phyloP scores from a whole-genome alignment of 1,140 invertebrate species.

The Pseudomyrmex sp. region DNA sequence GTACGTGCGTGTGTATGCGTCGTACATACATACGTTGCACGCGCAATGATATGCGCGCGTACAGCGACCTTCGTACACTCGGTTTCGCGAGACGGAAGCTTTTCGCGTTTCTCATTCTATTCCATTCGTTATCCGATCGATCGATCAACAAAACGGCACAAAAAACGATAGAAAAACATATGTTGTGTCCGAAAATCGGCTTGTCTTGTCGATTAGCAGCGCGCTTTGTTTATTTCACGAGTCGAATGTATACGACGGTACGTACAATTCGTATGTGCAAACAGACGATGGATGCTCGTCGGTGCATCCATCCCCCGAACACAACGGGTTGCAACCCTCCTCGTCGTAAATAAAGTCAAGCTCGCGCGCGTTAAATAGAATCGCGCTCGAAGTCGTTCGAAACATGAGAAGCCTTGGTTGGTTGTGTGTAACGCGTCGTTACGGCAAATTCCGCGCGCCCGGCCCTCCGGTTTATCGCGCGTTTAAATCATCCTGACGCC shows the following conservation, averaged over 20 bases:
- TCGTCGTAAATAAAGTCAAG: constrained; percentile 64
- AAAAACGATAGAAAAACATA: too few relatives aligned
- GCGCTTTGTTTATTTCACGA: too few relatives aligned
- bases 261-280: background rate
- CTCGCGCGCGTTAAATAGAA: constrained; percentile 42
- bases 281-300: constrained; percentile 16
- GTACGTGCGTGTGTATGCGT: constrained; percentile 8
- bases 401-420: background rate
- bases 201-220: too few relatives aligned
- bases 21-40: background rate
- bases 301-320: background rate
- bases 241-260: background rate
- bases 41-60: too few relatives aligned
- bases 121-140: too few relatives aligned
- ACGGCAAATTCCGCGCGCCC: constrained; percentile 26
- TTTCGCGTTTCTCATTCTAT: too few relatives aligned
- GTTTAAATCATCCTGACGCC: constrained; percentile 45
- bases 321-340: constrained; percentile 35
- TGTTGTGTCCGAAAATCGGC: too few relatives aligned
- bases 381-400: constrained; percentile 20
- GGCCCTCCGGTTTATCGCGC: constrained; percentile 17
- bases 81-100: too few relatives aligned
- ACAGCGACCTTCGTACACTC: too few relatives aligned
- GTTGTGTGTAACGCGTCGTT: constrained; percentile 30
- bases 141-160: too few relatives aligned